Percentiles rank a stretch among this genome's conserved stretches.
phyloP scores from a whole-genome alignment of 2,113 vertebrate genomes.

The Antigone vipio region DNA sequence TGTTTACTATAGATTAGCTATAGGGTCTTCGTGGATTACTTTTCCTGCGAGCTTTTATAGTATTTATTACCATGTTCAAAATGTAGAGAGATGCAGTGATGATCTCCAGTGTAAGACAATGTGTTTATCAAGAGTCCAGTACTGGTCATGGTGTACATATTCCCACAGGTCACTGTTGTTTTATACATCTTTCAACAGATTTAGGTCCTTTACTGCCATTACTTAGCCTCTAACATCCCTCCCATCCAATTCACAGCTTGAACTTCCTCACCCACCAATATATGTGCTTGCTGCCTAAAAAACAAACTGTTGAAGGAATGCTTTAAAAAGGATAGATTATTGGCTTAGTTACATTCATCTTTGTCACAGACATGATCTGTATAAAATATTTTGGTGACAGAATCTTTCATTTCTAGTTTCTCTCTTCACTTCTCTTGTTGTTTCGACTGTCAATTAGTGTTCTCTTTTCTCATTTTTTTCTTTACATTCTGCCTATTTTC shows the following conservation, averaged over 20 bases:
- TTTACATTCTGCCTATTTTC: constrained; percentile 9
- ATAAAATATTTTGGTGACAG: constrained; percentile 27
- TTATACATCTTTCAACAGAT: constrained; percentile 2
- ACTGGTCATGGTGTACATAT: background rate
- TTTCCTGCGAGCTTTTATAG: background rate
- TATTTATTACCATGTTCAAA: background rate
- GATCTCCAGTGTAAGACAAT: background rate
- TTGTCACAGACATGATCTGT: background rate
- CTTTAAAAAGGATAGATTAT: background rate
- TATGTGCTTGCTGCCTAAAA: background rate
- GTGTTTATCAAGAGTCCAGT: background rate
- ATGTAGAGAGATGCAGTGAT: background rate
- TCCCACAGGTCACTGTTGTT: background rate
- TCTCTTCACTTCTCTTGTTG: background rate
- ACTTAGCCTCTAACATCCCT: background rate
- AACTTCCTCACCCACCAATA: background rate
- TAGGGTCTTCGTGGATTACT: background rate
- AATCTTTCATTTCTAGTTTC: constrained; percentile 4
- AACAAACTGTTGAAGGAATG: constrained; percentile 14
- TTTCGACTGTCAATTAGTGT: background rate
- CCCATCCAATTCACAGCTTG: constrained; percentile 16
- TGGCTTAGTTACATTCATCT: background rate
- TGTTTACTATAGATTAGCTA: background rate
- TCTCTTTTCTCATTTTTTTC: background rate
- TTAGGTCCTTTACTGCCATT: background rate